Base-by-base conservation (phyloP, 2,888 invertebrate genomes). In the Drosophila imparisetae region DNA sequence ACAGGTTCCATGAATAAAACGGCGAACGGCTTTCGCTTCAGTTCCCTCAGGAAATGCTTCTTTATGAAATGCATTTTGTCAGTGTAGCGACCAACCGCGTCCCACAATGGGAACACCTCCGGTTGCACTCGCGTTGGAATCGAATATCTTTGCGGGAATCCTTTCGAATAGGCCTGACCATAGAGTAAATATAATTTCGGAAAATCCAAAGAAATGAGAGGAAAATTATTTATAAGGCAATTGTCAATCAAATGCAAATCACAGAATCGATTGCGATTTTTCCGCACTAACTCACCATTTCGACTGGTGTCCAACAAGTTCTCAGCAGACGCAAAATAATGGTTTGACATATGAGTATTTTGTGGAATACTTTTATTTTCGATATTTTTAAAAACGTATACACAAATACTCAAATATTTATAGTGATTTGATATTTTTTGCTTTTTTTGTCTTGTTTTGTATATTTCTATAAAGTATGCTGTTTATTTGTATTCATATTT, bases 401-500 rank as follows among this genome's bases (percentile, higher is more conserved):
- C 42, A 48, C 40, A 72, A 65, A 74, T 55, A 65, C 65, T 54
- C 77, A 36, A 36, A 32, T 38, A 65, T 48, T 53, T 21, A 38
- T 38, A 30, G 15, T 3, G 10, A n/a, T 30, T 7, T 29, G 32
- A 36, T 38, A 21, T 21, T 4, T 13, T 21, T 42, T 21, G 21
- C 15, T 36, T 32, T 6, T 36, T 54, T 18, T 15, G 8, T 11
- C 18, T 24, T 18, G 38, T 58, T 29, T 62, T 45, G 38, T 66
- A 64, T 64, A 50, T 52, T 40, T 69, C 24, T 80, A 78, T 81
- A 66, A 81, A 78, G 74, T 66, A 59, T 61, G 29, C 49, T 13
- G n/a, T 64, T 68, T 60, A 69, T 49, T 66, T 64, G 49, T 67
- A 57, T 80, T 68, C 67, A 54, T 66, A 50, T 40, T 64, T 72